Evolutionary conservation across 1,140 invertebrate genomes (phyloP), one percentile per base, ranked within the genome.

Genomic region (Campoletis sonorensis): DNA sequence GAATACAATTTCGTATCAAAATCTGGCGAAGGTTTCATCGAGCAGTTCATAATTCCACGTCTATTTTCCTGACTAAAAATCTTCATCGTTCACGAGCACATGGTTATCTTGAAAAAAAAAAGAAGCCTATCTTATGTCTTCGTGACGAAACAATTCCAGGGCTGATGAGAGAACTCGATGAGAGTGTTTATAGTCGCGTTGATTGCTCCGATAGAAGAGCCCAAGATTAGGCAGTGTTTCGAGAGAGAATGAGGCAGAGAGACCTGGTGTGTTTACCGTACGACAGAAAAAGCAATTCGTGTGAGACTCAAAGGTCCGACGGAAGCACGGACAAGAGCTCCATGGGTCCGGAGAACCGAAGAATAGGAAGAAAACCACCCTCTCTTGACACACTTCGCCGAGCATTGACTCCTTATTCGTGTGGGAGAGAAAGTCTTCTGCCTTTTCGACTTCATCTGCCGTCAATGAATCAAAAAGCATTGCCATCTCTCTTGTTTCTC

Each of bases 301-400:
- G 49, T 23, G 27, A 54, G 49, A 33, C 45, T 75, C n/a, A 18
- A 13, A 8, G 49, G 26, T 30, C 21, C n/a, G 49, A 75, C 72
- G 72, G 54, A 54, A 16, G 45, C 21, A 54, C 1, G 45, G 13
- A 51, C 49, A 45, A 73, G 71, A 73, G 49, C 10, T 23, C 2
- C 54, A 73, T 45, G 21, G 13, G n/a, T 26, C 2, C 16, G 10
- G 23, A 16, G 72, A 27, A 51, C 16, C 8, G n/a, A 21, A 75
- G 40, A 26, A 30, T 26, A 7, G 23, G 49, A 75, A 75, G 72
- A 58, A 30, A 75, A 58, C 49, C 23, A 33, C 72, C 72, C 72
- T 75, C 72, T 75, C 72, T 75, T 58, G 72, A 58, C 27, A 75
- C 72, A 49, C 49, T 75, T 58, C 72, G 72, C 23, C n/a, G 26